Evolutionary conservation across 2,797 vertebrate species (phyloP).

Genomic region (Mus minutoides): DNA sequence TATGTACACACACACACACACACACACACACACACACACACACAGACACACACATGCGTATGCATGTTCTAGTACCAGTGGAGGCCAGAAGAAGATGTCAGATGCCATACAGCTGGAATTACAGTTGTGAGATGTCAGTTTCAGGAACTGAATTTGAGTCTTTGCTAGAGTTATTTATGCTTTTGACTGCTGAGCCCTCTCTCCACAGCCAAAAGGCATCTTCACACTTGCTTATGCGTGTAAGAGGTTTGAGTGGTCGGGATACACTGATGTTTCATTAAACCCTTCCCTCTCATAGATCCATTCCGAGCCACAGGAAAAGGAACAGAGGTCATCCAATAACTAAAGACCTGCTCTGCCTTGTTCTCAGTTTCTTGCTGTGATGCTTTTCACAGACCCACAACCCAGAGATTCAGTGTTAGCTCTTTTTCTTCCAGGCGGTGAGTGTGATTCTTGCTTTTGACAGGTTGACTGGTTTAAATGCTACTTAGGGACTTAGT

Average conservation of each 20-base stretch:
- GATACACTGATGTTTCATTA: background rate
- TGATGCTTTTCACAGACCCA: background rate
- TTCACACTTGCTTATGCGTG: background rate
- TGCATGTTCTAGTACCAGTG: background rate
- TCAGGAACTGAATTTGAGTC: background rate
- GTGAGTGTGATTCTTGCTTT: background rate
- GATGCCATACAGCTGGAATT: background rate
- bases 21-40: too few relatives aligned
- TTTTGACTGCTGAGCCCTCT: background rate
- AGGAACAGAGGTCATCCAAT: background rate
- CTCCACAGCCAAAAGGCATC: background rate
- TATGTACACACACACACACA: background rate
- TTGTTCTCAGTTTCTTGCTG: background rate
- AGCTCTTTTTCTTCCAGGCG: background rate
- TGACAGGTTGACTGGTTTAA: background rate
- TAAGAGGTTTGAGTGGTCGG: background rate
- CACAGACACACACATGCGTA: fast-evolving
- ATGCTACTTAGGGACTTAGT: background rate
- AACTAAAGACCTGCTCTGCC: background rate
- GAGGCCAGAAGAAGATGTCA: background rate
- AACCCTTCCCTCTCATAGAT: background rate
- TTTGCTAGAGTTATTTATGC: background rate
- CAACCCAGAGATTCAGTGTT: background rate
- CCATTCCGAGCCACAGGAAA: background rate
- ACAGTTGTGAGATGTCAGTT: background rate